Base-by-base conservation (phyloP, 1,140 invertebrate genomes). In the Drosophila azteca region DNA sequence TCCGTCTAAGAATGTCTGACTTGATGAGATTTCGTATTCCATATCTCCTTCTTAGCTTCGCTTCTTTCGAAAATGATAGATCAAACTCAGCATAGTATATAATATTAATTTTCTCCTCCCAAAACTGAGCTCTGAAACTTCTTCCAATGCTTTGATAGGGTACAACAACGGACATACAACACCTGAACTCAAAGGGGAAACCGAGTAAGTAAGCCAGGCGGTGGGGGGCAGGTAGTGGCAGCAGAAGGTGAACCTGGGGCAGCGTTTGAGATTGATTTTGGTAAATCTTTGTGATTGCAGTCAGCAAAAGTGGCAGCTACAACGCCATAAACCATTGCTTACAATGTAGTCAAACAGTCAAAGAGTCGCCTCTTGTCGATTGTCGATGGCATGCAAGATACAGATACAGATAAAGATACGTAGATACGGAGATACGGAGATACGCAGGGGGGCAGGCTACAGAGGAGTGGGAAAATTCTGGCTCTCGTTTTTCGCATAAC, bases 331-430 rank as follows among this genome's bases (percentile, higher is more conserved):
- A 68, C 75, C 82, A 64, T 61, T 66, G 83, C 83, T 82, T 82
- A 87, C 82, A 87, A 87, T 78, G 82, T 78, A 85, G 68, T 80
- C 81, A 73, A 64, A 75, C 74, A 82, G 72, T 54, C 55, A 76
- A 69, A 64, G 53, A 51, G 53, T 50, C 55, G 51, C 44, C 51
- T 11, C 20, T 50, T 50, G 26, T 20, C 17, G 43, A 63, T 54
- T 63, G 60, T 63, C 17, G 55, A 73, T 54, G 50, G 50, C 55
- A 65, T 26, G 7, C 51, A 15, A 45, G 52, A 70, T 46, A 35
- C 31, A 45, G 57, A n/a, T 44, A 31, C n/a, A 11, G 8, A 17
- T 6, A 5, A 4, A 26, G 24, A 26, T 26, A 26, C 24, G 39
- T 9, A 43, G 45, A 39, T 49, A 22, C 45, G 15, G 11, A 24